phyloP scores from a whole-genome alignment of 2,113 vertebrate species.

The Kobus ellipsiprymnus region DNA sequence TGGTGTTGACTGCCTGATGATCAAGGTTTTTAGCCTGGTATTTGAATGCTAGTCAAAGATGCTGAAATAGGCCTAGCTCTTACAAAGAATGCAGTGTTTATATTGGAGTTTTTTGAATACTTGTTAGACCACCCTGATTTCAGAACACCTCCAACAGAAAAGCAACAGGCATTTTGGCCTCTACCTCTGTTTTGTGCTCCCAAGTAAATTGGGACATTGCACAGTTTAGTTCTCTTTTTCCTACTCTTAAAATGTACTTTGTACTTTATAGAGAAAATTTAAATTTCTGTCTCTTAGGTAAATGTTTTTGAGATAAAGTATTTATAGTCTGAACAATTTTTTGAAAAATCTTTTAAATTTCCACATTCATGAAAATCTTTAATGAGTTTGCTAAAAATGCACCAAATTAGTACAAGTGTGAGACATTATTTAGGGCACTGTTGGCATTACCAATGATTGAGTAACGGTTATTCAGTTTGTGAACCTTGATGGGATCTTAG shows the following conservation, averaged over 20 bases:
- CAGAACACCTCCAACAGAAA: neutral
- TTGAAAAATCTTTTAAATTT: slow-evolving; percentile 36
- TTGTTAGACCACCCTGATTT: slow-evolving; percentile 59
- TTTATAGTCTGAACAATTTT: neutral
- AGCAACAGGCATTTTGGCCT: neutral
- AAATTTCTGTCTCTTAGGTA: neutral
- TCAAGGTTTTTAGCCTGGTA: slow-evolving; percentile 61
- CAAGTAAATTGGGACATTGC: neutral
- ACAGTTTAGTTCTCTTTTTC: neutral
- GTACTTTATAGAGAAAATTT: slow-evolving; percentile 1
- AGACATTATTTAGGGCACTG: neutral
- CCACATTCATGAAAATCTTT: neutral
- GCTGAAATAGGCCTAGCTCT: slow-evolving; percentile 9
- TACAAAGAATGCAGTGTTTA: slow-evolving; percentile 51
- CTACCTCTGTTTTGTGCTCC: neutral
- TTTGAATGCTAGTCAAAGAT: slow-evolving; percentile 52
- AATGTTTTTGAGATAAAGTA: slow-evolving; percentile 11
- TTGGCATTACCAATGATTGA: slow-evolving; percentile 21
- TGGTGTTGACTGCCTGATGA: slow-evolving; percentile 59
- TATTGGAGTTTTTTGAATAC: slow-evolving; percentile 22
- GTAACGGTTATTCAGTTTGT: neutral
- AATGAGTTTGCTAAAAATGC: slow-evolving; percentile 26
- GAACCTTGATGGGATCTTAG: neutral
- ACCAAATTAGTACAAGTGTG: neutral
- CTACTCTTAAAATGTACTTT: neutral